Conservation (phyloP, 1,140 invertebrate genomes). For the Anadara kagoshimensis region DNA sequence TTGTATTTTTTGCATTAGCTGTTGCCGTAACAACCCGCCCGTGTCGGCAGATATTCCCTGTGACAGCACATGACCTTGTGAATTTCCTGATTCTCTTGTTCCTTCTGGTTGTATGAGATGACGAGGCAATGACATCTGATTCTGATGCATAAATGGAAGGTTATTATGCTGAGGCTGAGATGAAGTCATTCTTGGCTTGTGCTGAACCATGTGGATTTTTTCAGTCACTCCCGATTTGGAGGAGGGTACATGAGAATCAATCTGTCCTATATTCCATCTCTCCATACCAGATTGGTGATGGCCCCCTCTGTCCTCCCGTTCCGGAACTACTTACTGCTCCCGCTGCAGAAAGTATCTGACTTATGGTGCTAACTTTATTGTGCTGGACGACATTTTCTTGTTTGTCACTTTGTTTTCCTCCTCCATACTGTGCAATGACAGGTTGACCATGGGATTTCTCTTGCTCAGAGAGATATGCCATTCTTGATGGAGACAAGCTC, state of each 20-base stretch:
- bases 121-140: no score
- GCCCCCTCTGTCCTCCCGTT: not conserved
- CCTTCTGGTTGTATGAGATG: no score
- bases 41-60: no score
- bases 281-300: not conserved
- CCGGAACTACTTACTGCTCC: not conserved
- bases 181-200: not conserved
- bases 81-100: no score
- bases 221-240: not conserved
- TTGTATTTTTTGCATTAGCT: constrained; percentile 25
- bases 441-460: not conserved
- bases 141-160: no score
- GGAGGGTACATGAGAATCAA: not conserved
- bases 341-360: constrained; percentile 8
- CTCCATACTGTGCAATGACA: not conserved
- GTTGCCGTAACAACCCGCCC: constrained; percentile 31
- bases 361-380: not conserved
- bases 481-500: constrained; percentile 26
- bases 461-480: constrained; percentile 16
- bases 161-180: no score
- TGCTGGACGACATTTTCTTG: constrained; percentile 7
- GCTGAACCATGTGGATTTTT: not conserved
- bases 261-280: not conserved
- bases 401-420: not conserved
- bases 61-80: no score